Evolutionary conservation across 2,113 vertebrate genomes (phyloP).

Genomic region (Dasypus novemcinctus): DNA sequence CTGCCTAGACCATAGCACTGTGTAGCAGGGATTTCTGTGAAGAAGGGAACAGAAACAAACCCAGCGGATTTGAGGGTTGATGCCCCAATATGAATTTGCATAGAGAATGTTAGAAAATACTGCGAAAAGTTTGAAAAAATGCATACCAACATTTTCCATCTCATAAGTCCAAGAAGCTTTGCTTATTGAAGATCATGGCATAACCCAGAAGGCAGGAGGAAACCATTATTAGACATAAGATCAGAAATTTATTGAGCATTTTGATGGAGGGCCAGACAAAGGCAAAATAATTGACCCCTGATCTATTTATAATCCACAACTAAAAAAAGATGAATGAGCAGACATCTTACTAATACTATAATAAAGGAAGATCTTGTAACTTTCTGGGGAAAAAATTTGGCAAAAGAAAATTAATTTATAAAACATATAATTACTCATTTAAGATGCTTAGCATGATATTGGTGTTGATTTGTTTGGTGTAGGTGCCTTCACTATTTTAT

Average conservation of each 20-base stretch:
- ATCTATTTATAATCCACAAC: background rate
- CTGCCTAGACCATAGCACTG: accelerated
- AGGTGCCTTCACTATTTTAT: background rate
- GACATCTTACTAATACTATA: background rate
- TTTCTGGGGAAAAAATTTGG: too few relatives aligned
- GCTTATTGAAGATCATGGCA: background rate
- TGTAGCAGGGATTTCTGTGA: accelerated
- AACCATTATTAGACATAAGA: background rate
- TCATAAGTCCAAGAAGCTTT: background rate
- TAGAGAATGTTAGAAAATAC: background rate
- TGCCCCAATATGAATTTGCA: accelerated
- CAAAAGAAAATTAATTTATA: background rate
- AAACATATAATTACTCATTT: background rate
- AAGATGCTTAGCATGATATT: background rate
- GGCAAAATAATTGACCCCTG: background rate
- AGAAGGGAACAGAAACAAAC: accelerated
- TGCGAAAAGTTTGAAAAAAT: background rate
- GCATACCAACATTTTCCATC: background rate
- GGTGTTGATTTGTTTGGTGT: background rate
- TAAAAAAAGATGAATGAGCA: background rate
- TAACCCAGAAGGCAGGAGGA: background rate
- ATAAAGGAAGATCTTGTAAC: background rate
- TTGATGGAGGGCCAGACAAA: background rate
- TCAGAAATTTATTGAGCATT: background rate
- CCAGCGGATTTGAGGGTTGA: accelerated